phyloP scores from a whole-genome alignment of 2,888 invertebrate species.

The Lapara coniferarum region DNA sequence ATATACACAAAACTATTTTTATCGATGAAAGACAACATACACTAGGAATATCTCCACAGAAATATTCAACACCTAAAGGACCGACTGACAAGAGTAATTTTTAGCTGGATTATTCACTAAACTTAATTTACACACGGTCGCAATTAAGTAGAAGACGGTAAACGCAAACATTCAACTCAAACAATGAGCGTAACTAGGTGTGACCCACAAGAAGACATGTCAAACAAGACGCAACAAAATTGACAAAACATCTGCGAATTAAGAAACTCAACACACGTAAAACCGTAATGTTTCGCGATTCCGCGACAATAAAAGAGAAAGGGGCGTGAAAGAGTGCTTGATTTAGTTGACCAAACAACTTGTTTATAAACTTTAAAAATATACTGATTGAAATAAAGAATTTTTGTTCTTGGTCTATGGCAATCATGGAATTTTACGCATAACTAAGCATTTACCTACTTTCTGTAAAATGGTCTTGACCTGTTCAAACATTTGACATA shows the following conservation, averaged over 20 bases:
- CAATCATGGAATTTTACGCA: background rate
- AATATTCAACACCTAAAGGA: background rate
- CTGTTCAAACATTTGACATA: background rate
- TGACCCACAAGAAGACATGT: background rate
- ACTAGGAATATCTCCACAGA: background rate
- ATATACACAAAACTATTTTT: too few species aligned
- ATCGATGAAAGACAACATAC: too few species aligned
- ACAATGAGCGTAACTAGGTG: constrained; percentile 17
- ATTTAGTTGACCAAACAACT: constrained; percentile 20
- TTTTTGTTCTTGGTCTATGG: background rate
- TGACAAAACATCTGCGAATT: constrained; percentile 10
- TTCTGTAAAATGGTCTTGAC: constrained; percentile 12
- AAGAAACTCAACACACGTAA: constrained; percentile 11
- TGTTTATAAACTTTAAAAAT: constrained; percentile 15
- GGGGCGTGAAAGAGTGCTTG: constrained; percentile 25
- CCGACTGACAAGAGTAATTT: background rate
- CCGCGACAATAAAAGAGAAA: constrained; percentile 28
- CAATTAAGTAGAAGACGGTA: constrained; percentile 18
- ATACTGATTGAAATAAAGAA: background rate
- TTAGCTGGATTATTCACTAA: background rate
- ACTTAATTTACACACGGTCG: constrained; percentile 9
- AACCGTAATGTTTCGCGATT: constrained; percentile 13
- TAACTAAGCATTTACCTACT: background rate
- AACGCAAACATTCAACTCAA: constrained; percentile 18
- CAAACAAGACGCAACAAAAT: constrained; percentile 13